Conservation (phyloP, 2,888 invertebrate genomes). For the Xylophagus ater region DNA sequence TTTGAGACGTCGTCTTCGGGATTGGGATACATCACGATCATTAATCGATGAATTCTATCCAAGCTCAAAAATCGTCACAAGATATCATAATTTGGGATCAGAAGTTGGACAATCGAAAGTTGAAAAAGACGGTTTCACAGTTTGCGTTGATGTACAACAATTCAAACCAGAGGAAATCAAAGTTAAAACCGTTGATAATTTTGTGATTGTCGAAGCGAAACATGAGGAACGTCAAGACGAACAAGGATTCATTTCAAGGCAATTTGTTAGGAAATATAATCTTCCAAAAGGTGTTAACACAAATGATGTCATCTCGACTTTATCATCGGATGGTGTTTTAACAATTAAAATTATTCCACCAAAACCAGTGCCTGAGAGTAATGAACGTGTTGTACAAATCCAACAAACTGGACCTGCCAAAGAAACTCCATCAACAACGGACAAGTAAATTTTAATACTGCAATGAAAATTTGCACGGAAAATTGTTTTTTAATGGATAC, state of each 20-base stretch:
- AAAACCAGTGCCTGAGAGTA: slow-evolving; percentile 25
- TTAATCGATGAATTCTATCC: slow-evolving; percentile 3
- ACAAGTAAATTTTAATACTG: background rate
- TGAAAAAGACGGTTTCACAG: slow-evolving; percentile 50
- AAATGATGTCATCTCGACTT: slow-evolving; percentile 52
- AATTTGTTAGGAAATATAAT: slow-evolving; percentile 57
- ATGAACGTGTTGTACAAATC: slow-evolving; percentile 45
- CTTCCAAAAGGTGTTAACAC: slow-evolving; percentile 59
- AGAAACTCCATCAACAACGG: background rate
- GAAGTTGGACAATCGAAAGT: slow-evolving; percentile 12
- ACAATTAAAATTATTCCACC: slow-evolving; percentile 50
- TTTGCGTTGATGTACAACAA: slow-evolving; percentile 57
- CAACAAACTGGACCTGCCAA: slow-evolving; percentile 49
- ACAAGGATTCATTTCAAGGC: slow-evolving; percentile 56
- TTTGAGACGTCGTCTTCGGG: background rate
- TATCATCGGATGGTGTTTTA: slow-evolving; percentile 58
- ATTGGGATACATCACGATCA: slow-evolving; percentile 4
- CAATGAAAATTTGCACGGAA: background rate
- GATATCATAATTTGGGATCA: background rate
- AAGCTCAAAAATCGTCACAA: slow-evolving; percentile 3
- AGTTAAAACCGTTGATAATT: slow-evolving; percentile 57
- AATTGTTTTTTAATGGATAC: background rate
- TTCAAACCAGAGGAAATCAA: slow-evolving; percentile 59
- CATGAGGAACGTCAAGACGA: slow-evolving; percentile 57
- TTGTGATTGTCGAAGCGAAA: slow-evolving; percentile 56